Evolutionary conservation across 2,113 vertebrate genomes (phyloP).

Genomic region (Oncorhynchus tshawytscha): DNA sequence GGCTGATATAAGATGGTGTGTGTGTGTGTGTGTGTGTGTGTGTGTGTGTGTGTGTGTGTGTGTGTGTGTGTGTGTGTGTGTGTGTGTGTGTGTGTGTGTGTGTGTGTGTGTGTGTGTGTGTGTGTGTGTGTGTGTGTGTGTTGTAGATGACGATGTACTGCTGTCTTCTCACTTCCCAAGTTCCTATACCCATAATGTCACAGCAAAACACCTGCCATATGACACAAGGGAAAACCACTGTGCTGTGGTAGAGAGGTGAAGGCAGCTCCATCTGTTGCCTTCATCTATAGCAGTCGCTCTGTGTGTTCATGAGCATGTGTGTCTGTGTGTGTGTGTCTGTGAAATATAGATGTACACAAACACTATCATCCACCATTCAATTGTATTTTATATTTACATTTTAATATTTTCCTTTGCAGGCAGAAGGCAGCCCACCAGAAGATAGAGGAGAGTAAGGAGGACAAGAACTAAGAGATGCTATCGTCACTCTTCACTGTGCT

Average conservation of each 20-base stretch:
- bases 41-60: background rate
- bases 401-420: conserved; percentile 38
- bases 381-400: background rate
- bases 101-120: too few species aligned
- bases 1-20: background rate
- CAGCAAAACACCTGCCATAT: conserved; percentile 22
- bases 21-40: background rate
- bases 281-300: background rate
- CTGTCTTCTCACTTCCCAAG: background rate
- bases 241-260: conserved; percentile 18
- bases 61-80: background rate
- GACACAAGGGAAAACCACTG: conserved; percentile 33
- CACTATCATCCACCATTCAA: background rate
- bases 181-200: background rate
- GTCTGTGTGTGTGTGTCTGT: background rate
- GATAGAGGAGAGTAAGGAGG: background rate
- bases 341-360: background rate
- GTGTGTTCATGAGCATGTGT: background rate
- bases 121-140: too few species aligned
- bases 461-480: conserved; percentile 49
- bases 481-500: conserved; percentile 52
- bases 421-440: conserved; percentile 1
- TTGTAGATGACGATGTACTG: background rate
- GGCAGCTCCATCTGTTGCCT: conserved; percentile 43
- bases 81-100: background rate